Conservation (phyloP, 2,888 invertebrate species). For the Drosophila flavopinicola region DNA sequence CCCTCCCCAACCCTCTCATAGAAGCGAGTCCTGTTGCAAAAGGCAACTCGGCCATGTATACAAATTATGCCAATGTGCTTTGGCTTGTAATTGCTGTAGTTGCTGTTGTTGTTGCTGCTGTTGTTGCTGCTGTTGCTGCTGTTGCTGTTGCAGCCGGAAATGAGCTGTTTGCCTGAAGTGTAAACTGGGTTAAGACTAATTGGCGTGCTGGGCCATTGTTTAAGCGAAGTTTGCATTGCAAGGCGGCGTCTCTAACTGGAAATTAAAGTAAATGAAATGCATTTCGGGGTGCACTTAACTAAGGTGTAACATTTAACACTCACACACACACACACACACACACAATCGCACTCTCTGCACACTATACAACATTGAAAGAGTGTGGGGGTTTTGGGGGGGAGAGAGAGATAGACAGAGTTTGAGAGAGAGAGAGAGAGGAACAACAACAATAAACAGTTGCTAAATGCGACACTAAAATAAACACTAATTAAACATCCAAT, state of each 20-base stretch:
- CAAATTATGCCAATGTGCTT: constrained; percentile 65
- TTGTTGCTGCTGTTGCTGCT: constrained; percentile 24
- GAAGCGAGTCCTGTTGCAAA: constrained; percentile 13
- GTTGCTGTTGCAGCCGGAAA: constrained; percentile 55
- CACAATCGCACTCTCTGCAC: constrained; percentile 10
- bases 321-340: constrained; percentile 12
- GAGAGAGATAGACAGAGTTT: constrained; percentile 1
- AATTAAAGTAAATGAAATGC: constrained; percentile 50
- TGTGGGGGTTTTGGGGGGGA: background rate
- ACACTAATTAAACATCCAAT: constrained; percentile 60
- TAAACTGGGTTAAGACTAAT: constrained; percentile 82
- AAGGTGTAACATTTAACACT: constrained; percentile 37
- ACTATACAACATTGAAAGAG: constrained; percentile 20
- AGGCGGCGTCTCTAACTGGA: constrained; percentile 34
- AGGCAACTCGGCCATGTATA: constrained; percentile 65
- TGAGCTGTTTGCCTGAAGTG: constrained; percentile 75
- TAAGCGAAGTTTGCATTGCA: constrained; percentile 40
- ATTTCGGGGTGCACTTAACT: constrained; percentile 41
- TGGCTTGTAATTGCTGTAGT: constrained; percentile 37
- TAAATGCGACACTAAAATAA: constrained; percentile 42
- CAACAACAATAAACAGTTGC: constrained; percentile 39
- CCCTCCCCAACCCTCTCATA: background rate
- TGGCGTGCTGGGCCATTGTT: constrained; percentile 64
- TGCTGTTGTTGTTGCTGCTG: constrained; percentile 18
- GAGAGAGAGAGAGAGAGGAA: constrained; percentile 17